These are phyloP conservation scores for Idris sp. DNA, from an alignment of 1,140 invertebrate genomes.

Conservation along the genomic window DNA sequence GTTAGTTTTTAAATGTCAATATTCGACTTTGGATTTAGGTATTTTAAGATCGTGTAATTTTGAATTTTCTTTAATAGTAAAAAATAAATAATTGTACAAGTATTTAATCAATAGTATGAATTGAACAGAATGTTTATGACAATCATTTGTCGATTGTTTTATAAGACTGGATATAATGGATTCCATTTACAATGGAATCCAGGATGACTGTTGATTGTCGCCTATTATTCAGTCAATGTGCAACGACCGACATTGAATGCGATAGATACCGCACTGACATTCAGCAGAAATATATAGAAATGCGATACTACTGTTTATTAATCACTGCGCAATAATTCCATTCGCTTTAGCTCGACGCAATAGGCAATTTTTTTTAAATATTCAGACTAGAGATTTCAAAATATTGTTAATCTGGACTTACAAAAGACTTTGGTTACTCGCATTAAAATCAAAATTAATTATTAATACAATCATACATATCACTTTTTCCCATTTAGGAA, in stretches of 20 bases:
- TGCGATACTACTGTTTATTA: slow-evolving; percentile 50
- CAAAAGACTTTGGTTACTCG: too few relatives aligned
- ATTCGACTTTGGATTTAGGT: too few relatives aligned
- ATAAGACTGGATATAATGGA: slow-evolving; percentile 20
- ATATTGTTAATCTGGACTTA: slow-evolving; percentile 29
- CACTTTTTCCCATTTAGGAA: too few relatives aligned
- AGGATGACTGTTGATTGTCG: slow-evolving; percentile 46
- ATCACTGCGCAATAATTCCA: slow-evolving; percentile 54
- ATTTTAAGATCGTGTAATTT: too few relatives aligned
- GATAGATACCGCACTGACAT: slow-evolving; percentile 56
- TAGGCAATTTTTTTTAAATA: slow-evolving; percentile 41
- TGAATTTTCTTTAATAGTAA: too few relatives aligned
- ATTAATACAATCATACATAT: too few relatives aligned
- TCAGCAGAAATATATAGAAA: slow-evolving; percentile 51
- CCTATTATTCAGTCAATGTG: slow-evolving; percentile 45
- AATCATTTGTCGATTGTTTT: slow-evolving; percentile 27
- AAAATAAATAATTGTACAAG: too few relatives aligned
- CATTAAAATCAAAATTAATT: too few relatives aligned
- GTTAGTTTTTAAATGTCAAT: too few relatives aligned
- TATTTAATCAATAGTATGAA: background rate
- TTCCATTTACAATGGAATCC: slow-evolving; percentile 29
- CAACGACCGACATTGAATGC: slow-evolving; percentile 55
- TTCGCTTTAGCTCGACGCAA: slow-evolving; percentile 46
- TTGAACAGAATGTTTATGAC: background rate
- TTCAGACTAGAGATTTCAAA: slow-evolving; percentile 42